Percentiles rank a stretch among this genome's conserved stretches.
Conservation (phyloP, 2,888 invertebrate species). For the Tridacna gigas region DNA sequence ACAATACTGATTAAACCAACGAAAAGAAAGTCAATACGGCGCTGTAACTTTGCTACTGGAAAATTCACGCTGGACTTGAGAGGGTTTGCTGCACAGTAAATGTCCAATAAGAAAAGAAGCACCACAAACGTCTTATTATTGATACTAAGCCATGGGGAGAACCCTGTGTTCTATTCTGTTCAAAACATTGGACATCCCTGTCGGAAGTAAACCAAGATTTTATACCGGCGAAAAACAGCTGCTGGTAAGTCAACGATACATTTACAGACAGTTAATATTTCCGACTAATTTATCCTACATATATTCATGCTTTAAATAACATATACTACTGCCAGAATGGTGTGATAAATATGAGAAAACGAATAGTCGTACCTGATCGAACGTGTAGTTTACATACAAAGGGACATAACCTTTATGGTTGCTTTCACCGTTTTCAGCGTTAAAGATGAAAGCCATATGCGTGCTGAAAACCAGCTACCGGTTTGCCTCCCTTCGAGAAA, state of each 20-base stretch:
- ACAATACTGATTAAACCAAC: no score
- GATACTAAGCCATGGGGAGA: neutral
- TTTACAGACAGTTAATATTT: no score
- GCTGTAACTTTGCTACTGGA: no score
- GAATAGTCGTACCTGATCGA: neutral
- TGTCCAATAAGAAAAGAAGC: no score
- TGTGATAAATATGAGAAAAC: neutral
- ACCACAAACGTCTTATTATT: no score
- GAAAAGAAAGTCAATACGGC: no score
- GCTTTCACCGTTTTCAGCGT: neutral
- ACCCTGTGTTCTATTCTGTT: neutral
- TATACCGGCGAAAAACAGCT: no score
- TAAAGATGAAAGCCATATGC: neutral
- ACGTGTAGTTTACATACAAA: constrained; percentile 25
- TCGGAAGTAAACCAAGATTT: neutral
- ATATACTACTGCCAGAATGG: no score
- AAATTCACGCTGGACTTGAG: no score
- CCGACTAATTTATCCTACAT: neutral
- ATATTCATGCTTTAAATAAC: neutral
- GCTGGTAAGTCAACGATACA: no score
- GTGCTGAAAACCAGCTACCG: neutral
- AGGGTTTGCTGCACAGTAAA: no score
- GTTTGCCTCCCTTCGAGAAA: neutral
- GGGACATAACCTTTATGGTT: neutral
- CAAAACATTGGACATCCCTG: neutral